Percentiles rank a stretch among this genome's conserved stretches.
phyloP scores from a whole-genome alignment of 2,797 vertebrate species.

The Nannoperca australis region DNA sequence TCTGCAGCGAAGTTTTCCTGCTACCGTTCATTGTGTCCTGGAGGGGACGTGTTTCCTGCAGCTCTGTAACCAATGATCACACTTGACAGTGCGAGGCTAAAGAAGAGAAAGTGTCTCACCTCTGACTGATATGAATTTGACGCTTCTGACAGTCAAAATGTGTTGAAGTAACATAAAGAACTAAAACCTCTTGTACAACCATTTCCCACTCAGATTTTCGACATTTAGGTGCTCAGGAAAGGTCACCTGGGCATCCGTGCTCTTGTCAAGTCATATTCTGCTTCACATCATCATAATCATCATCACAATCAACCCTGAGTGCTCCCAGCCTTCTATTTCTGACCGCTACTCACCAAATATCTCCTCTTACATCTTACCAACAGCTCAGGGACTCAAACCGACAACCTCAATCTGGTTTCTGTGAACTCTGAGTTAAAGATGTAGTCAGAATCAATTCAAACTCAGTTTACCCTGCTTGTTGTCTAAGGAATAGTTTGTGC shows the following conservation, averaged over 20 bases:
- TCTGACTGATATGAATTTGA: neutral
- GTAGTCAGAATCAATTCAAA: slow-evolving; percentile 13
- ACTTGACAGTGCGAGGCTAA: neutral
- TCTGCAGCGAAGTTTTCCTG: neutral
- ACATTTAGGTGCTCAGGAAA: slow-evolving; percentile 10
- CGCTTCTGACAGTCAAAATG: neutral
- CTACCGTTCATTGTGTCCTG: neutral
- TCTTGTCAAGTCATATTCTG: neutral
- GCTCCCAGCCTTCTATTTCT: slow-evolving; percentile 30
- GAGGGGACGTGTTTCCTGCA: slow-evolving; percentile 14
- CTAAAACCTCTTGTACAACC: neutral
- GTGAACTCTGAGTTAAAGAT: slow-evolving; percentile 19
- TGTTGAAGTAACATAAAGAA: neutral
- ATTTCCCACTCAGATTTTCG: neutral
- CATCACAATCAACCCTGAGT: slow-evolving; percentile 34
- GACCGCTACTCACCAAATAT: slow-evolving; percentile 2
- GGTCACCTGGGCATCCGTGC: neutral
- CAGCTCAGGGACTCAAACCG: slow-evolving; percentile 20
- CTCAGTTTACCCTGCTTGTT: slow-evolving; percentile 28
- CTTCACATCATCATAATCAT: slow-evolving; percentile 15
- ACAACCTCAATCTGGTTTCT: slow-evolving; percentile 19
- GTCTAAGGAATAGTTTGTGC: slow-evolving; percentile 26
- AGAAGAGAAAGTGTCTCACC: neutral
- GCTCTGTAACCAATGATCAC: slow-evolving; percentile 18
- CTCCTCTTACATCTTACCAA: slow-evolving; percentile 3